A percentile compares a stretch with the other conserved stretches of the same genome.
phyloP scores from a whole-genome alignment of 2,888 invertebrate genomes.

The Ochropleura leucogaster region DNA sequence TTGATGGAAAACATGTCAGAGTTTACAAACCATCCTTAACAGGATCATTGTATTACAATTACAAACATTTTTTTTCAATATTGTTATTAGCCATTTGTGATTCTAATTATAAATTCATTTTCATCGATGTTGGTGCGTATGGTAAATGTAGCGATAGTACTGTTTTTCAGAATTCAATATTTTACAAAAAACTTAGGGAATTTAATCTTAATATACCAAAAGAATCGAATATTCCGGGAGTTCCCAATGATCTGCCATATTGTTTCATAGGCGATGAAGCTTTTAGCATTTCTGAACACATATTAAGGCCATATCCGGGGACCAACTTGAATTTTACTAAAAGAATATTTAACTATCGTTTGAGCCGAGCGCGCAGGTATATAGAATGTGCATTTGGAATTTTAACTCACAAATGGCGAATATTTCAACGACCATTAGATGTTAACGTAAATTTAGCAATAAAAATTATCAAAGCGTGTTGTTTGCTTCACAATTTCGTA shows the following conservation, averaged over 20 bases:
- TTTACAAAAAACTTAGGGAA: constrained; percentile 40
- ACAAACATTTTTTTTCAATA: constrained; percentile 6
- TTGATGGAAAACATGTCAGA: constrained; percentile 33
- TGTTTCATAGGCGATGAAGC: constrained; percentile 38
- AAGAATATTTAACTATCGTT: constrained; percentile 43
- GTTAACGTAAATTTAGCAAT: constrained; percentile 35
- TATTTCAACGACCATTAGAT: constrained; percentile 40
- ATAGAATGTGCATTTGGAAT: constrained; percentile 45
- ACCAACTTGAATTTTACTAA: constrained; percentile 36
- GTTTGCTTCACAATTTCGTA: constrained; percentile 35
- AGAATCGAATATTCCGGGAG: constrained; percentile 29
- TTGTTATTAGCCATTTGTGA: constrained; percentile 35
- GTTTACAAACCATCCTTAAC: constrained; percentile 28
- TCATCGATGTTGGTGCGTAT: constrained; percentile 33
- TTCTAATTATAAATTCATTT: constrained; percentile 44
- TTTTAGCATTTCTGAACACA: constrained; percentile 31
- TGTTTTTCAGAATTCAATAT: constrained; percentile 39
- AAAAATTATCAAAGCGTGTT: constrained; percentile 34
- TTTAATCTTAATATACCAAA: constrained; percentile 37
- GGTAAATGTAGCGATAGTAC: constrained; percentile 39
- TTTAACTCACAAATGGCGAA: constrained; percentile 40
- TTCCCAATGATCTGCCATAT: constrained; percentile 39
- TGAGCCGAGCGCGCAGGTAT: constrained; percentile 36
- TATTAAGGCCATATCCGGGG: constrained; percentile 29
- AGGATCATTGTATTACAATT: constrained; percentile 5